Evolutionary conservation across 1,140 invertebrate genomes (phyloP).

Genomic region (Lineus longissimus): DNA sequence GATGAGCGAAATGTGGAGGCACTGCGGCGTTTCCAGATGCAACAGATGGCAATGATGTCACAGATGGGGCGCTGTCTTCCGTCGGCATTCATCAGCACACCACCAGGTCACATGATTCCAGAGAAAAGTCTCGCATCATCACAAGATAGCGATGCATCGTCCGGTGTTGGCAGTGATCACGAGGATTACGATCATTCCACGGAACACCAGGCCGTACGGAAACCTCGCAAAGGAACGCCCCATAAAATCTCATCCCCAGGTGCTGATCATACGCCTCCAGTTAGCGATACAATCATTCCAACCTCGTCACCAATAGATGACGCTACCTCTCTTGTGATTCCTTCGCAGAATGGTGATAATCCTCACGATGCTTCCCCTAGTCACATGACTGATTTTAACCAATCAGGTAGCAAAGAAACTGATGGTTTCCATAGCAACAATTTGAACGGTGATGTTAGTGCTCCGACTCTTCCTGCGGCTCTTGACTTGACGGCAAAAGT

Average conservation of each 20-base stretch:
- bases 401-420: background rate
- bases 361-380: background rate
- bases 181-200: too few species aligned
- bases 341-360: background rate
- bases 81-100: too few species aligned
- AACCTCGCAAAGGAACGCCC: slow-evolving; percentile 1
- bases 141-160: background rate
- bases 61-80: too few species aligned
- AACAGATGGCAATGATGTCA: too few species aligned
- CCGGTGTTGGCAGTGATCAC: background rate
- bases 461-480: too few species aligned
- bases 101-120: too few species aligned
- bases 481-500: too few species aligned
- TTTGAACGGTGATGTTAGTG: background rate
- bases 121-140: background rate
- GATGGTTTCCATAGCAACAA: background rate
- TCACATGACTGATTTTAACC: background rate
- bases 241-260: slow-evolving; percentile 2
- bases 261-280: too few species aligned
- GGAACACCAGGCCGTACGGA: background rate
- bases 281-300: too few species aligned
- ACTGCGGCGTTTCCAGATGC: too few species aligned
- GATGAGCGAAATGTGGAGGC: too few species aligned
- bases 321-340: background rate
- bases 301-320: too few species aligned